Evolutionary conservation across 2,797 vertebrate genomes (phyloP), one percentile per base, ranked within the genome.

Genomic region (Sebastes aleutianus): DNA sequence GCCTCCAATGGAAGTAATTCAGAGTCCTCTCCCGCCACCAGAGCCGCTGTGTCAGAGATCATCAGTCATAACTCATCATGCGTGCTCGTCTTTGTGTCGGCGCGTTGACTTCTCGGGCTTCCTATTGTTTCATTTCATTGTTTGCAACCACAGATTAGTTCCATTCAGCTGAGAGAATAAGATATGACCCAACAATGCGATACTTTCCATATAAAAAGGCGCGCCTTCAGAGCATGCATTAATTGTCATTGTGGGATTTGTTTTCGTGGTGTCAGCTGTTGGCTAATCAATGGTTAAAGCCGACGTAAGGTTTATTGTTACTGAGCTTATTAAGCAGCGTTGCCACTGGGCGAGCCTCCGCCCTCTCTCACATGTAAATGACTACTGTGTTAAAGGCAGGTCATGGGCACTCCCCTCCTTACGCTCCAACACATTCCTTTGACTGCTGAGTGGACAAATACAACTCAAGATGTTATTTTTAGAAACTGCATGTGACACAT

Each of bases 211-310:
- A 68, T 8, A 79, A 89, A 83, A 31, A 70, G 62, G 31, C 78
- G 70, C 54, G 29, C 67, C 74, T 87, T 79, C 70, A 31, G 70
- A 80, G 70, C 64, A 58, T 65, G 69, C 71, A 80, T 87, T 86
- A 87, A 87, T 86, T 64, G 1, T 81, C 54, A 79, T 88, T 86
- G 86, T 89, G 56, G 81, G 81, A 90, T 85, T 89, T 85, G 84
- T 85, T 92, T 91, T 84, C 78, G 87, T 85, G 74, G 66, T 78
- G 83, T 91, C 90, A 91, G 89, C 89, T 83, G 78, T 77, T 70
- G 53, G 83, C 85, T 91, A 88, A 91, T 92, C 86, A 89, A 92
- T 93, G 88, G 78, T 88, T 87, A 85, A 91, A 93, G 90, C 87
- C 79, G 82, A 85, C 90, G 36, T 85, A 79, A 88, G 91, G 86